Evolutionary conservation across 37 sponge, comb jelly and placozoan genomes (phyloP).

Genomic region (Spongilla lacustris): DNA sequence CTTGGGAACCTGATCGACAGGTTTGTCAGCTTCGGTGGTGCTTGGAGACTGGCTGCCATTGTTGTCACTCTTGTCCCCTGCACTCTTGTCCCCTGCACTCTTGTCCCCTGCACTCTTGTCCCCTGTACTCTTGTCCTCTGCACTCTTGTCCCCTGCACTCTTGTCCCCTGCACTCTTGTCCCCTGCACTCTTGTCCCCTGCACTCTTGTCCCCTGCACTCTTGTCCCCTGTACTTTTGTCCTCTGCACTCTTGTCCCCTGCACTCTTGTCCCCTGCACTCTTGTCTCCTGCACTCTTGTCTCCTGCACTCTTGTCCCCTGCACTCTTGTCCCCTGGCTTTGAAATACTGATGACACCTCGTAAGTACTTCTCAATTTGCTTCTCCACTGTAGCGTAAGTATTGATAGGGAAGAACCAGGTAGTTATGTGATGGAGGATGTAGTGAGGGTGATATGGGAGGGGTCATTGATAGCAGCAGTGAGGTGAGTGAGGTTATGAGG

Average conservation of each 20-base stretch:
- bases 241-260: not conserved
- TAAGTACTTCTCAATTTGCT: constrained; percentile 20
- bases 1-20: not conserved
- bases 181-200: too few species aligned
- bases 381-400: constrained; percentile 21
- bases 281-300: not conserved
- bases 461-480: too few species aligned
- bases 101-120: too few species aligned
- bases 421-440: not conserved
- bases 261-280: not conserved
- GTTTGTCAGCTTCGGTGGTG: not conserved
- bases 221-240: not conserved
- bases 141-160: too few species aligned
- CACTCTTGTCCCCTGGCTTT: not conserved
- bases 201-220: too few species aligned
- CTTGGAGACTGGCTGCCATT: not conserved
- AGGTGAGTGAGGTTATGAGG: too few species aligned
- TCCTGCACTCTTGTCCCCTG: not conserved
- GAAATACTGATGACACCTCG: not conserved
- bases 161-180: too few species aligned
- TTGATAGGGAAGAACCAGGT: not conserved
- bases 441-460: too few species aligned
- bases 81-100: too few species aligned
- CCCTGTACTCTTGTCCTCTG: too few species aligned
- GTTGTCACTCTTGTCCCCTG: too few species aligned